Evolutionary conservation across 2,113 vertebrate genomes (phyloP), one percentile per base, ranked within the genome.

Genomic region (Turnix velox): DNA sequence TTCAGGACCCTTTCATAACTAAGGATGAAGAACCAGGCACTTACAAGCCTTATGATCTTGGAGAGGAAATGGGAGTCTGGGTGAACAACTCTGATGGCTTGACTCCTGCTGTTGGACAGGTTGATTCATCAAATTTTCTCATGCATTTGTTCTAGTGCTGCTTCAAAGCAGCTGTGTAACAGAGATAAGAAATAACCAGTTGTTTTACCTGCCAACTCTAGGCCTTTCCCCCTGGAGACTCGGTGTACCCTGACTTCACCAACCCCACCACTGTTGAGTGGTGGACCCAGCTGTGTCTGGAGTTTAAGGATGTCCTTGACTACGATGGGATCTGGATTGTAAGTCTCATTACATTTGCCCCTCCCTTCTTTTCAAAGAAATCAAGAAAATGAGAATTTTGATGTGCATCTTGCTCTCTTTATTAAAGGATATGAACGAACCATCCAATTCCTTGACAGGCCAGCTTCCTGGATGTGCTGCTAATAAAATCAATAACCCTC

Each of bases 271-370:
- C 98, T 90, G 97, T 95, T 40, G 88, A 98, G 24, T 99, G 98
- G 98, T 99, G 98, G 98, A 93, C 94, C 20, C 97, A 98, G 68
- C 87, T 99, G 97, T 98, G 98, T 17, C 54, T 84, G 30, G 96
- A 95, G 68, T 98, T 99, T 85, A 97, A 96, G 82, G 84, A 79
- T 24, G 96, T 98, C 78, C 97, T 99, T 89, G 97, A 98, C 84
- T 98, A 98, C 7, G 98, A 99, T 45, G 98, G 98, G 31, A 97
- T 99, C 58, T 99, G 98, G 98, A 98, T 99, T 93, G 98, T 99
- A 97, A 93, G 98, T 98, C 37, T 72, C 48, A 61, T 46, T 82
- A 49, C 75, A 82, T 62, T 46, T 89, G 4, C 20, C 35, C 49
- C 39, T 12, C 58, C 54, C 68, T 79, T 52, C 79, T 82, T 18